Base-by-base conservation (phyloP, 2,113 vertebrate species). In the Hipposideros armiger region DNA sequence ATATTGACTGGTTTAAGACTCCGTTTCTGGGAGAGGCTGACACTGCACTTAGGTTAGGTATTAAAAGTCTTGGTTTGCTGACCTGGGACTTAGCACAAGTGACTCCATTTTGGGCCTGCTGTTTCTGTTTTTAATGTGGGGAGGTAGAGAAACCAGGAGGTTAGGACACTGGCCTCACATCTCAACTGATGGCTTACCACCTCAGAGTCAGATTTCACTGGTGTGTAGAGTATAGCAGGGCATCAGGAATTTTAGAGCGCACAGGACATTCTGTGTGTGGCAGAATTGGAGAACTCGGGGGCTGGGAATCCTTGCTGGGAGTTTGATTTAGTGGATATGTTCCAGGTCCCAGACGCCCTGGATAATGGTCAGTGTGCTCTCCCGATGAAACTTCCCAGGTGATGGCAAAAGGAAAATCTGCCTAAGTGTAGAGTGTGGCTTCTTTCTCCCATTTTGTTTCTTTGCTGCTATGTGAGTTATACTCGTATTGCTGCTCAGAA, bases 301-400 rank as follows among this genome's bases (percentile, higher is more conserved):
- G 24, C 22, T 14, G n/a, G 62, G 40, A 60, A n/a, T 56, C 45
- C 66, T 69, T 72, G 40, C 6, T 36, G 70, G 54, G 42, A 47
- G 7, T 60, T 78, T 52, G 66, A 7, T 70, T 95, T 45, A 7
- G 15, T 14, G 28, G 7, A 4, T 3, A 3, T 1, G 2, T 20
- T 30, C 8, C 3, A 24, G 26, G 40, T 14, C 3, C 17, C 0
- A 2, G 50, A 28, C 1, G 8, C 32, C 50, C 8, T 13, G 4
- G 16, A 3, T 32, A 45, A 64, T 62, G 70, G 60, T 73, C 15
- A 4, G 45, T 2, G 36, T 24, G 56, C 32, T 74, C 6, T 30
- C 36, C 26, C 3, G 10, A 2, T 30, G 4, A 0, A 19, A 11
- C 54, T 56, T 62, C 24, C 19, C 32, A 50, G 54, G 26, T 36